These are phyloP conservation scores for Arion vulgaris DNA, from an alignment of 1,140 invertebrate species.

Conservation along the genomic window DNA sequence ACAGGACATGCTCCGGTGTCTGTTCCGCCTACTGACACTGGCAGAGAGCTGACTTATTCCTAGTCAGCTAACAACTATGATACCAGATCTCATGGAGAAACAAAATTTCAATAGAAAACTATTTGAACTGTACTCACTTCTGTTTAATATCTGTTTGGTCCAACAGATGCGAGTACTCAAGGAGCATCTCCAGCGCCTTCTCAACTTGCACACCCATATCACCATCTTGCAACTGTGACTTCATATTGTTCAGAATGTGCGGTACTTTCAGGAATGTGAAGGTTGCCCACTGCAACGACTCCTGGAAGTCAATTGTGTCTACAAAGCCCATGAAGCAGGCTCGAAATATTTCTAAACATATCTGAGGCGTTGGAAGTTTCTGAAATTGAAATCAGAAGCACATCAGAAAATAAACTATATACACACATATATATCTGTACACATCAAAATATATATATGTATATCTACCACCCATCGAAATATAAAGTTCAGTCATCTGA, in stretches of 20 bases:
- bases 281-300: slow-evolving; percentile 92
- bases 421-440: too few species aligned
- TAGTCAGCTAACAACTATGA: too few species aligned
- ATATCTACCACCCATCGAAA: too few species aligned
- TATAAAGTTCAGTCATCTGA: too few species aligned
- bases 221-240: slow-evolving; percentile 50
- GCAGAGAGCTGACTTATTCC: too few species aligned
- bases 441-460: neutral
- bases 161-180: slow-evolving; percentile 86
- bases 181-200: slow-evolving; percentile 83
- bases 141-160: slow-evolving; percentile 91
- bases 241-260: slow-evolving; percentile 65
- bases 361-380: slow-evolving; percentile 68
- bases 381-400: slow-evolving; percentile 25
- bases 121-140: too few species aligned
- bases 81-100: too few species aligned
- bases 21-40: too few species aligned
- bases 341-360: slow-evolving; percentile 91
- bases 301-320: slow-evolving; percentile 78
- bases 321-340: slow-evolving; percentile 90
- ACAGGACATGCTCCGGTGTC: too few species aligned
- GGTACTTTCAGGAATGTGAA: slow-evolving; percentile 90
- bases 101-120: too few species aligned
- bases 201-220: slow-evolving; percentile 78
- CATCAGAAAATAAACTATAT: neutral